phyloP scores from a whole-genome alignment of 2,113 vertebrate genomes.

The Prietella phreatophila region DNA sequence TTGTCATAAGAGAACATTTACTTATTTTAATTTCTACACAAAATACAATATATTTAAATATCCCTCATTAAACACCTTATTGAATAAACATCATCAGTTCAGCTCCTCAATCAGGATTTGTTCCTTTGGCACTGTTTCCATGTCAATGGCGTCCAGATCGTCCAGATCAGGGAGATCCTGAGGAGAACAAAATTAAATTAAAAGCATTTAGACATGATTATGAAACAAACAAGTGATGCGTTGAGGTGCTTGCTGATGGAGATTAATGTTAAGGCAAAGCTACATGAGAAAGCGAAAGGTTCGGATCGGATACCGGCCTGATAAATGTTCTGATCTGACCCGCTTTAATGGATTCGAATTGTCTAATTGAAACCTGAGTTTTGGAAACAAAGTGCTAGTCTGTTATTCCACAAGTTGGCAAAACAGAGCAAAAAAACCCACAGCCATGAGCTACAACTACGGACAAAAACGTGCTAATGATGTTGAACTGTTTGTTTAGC shows the following conservation, averaged over 20 bases:
- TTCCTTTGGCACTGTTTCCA: constrained; percentile 5
- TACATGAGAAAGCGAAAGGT: neutral
- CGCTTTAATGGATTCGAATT: neutral
- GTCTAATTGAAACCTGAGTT: no score
- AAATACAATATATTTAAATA: neutral
- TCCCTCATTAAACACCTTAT: neutral
- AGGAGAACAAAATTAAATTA: constrained; percentile 43
- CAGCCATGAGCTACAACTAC: neutral
- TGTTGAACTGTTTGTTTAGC: neutral
- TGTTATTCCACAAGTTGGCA: neutral
- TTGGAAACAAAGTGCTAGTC: neutral
- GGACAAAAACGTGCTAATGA: neutral
- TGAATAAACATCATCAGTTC: neutral
- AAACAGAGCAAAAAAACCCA: neutral
- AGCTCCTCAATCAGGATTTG: constrained; percentile 62
- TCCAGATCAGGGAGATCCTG: constrained; percentile 80
- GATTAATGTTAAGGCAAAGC: neutral
- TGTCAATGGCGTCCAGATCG: constrained; percentile 67
- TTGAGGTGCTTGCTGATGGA: neutral
- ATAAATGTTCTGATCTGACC: neutral
- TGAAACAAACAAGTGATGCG: neutral
- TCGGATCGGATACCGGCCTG: neutral
- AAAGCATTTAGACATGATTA: neutral
- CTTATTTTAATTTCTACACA: neutral
- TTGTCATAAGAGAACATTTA: neutral